Base-by-base conservation (phyloP, 2,113 vertebrate species). In the Enhydra lutris region DNA sequence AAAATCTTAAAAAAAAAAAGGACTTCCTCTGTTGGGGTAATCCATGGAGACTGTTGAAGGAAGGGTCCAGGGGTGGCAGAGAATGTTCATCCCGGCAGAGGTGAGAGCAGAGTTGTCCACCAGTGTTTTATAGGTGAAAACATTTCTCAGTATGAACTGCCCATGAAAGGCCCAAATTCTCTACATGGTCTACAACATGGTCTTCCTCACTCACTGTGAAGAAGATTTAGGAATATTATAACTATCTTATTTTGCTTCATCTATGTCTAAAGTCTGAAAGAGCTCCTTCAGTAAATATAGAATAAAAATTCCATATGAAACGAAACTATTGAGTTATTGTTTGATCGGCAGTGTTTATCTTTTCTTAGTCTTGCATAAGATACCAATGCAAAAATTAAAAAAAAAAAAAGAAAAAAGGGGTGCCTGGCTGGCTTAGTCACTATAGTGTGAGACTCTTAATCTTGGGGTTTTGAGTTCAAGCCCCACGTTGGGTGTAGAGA, bases 281-380 rank as follows among this genome's bases (percentile, higher is more conserved):
- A 67, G n/a, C 23, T 86, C 73, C 89, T 90, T 82, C 39, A 52
- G 31, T 93, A 90, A 85, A 92, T 18, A 61, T 12, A 59, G 11
- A 89, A 83, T 80, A 95, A 74, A 78, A 89, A 36, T 45, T 92
- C 23, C 76, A 89, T 85, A 78, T 69, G 47, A 85, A 88, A 79
- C 24, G 31, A 91, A 89, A 90, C 2, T 57, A 86, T n/a, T 4
- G 13, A 89, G 21, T 74, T 92, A 55, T 74, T 81, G 23, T 74
- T 79, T 94, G 61, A 79, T 47, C 69, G 26, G 76, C 29, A 78
- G 39, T 47, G 3, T 84, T 92, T 83, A 65, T 52, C 59, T 94
- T 97, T 61, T 65, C 71, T 96, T 47, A 47, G 31, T 67, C 23
- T 82, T 97, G 61, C 9, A 52, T 87, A 59, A 90, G 93, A 63